Evolutionary conservation across 2,888 invertebrate species (phyloP).

Genomic region (Aspidiotus rigidus): DNA sequence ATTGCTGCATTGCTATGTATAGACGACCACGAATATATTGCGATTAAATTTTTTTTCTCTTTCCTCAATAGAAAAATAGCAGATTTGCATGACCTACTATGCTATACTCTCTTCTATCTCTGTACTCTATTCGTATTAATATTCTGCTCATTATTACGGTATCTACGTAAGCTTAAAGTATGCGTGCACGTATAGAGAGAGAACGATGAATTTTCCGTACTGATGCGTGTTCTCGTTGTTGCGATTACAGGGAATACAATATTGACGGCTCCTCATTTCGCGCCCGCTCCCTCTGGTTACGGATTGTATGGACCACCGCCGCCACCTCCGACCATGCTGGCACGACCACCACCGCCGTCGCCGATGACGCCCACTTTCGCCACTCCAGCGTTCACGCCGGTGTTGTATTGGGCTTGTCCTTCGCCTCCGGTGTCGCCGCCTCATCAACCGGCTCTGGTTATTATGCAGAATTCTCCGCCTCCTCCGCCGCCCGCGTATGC

Average conservation of each 20-base stretch:
- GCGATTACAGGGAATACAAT: constrained; percentile 32
- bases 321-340: constrained; percentile 15
- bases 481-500: constrained; percentile 36
- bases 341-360: constrained; percentile 34
- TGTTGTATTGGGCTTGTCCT: constrained; percentile 39
- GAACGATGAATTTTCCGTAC: no score
- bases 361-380: constrained; percentile 32
- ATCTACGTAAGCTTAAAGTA: no score
- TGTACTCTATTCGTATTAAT: no score
- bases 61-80: no score
- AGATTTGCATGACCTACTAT: no score
- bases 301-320: constrained; percentile 34
- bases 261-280: constrained; percentile 36
- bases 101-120: no score
- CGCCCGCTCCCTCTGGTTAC: constrained; percentile 35
- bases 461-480: constrained; percentile 37
- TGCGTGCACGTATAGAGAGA: no score
- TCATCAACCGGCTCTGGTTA: constrained; percentile 36
- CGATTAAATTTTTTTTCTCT: no score
- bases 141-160: no score
- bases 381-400: constrained; percentile 37
- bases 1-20: no score
- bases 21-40: no score
- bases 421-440: constrained; percentile 38
- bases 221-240: not conserved